These are phyloP conservation scores for Macquaria ambigua DNA, from an alignment of 2,113 vertebrate species.

Conservation along the genomic window DNA sequence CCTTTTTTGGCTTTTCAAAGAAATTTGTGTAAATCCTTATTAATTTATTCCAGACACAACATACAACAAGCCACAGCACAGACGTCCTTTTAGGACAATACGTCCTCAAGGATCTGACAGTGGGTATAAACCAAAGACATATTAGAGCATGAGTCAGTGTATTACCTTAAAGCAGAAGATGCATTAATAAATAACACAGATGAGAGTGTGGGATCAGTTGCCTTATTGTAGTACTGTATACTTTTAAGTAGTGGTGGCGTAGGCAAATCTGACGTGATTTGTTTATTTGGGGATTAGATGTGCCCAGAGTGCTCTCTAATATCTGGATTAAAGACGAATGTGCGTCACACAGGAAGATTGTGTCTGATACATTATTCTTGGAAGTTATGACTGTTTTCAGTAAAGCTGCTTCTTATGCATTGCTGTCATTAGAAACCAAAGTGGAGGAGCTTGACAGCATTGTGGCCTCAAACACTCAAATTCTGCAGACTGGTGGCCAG, in stretches of 20 bases:
- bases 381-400: slow-evolving; percentile 21
- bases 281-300: slow-evolving; percentile 65
- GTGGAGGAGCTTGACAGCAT: not conserved
- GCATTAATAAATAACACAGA: slow-evolving; percentile 49
- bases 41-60: slow-evolving; percentile 35
- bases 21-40: slow-evolving; percentile 37
- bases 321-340: slow-evolving; percentile 67
- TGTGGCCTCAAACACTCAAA: not conserved
- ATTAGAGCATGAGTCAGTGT: slow-evolving; percentile 50
- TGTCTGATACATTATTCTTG: slow-evolving; percentile 52
- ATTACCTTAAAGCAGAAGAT: slow-evolving; percentile 35
- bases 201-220: slow-evolving; percentile 26
- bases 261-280: slow-evolving; percentile 59
- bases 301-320: slow-evolving; percentile 52
- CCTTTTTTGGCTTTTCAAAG: slow-evolving; percentile 13
- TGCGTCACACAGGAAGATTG: slow-evolving; percentile 51
- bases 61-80: slow-evolving; percentile 1
- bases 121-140: slow-evolving; percentile 28
- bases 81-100: slow-evolving; percentile 33
- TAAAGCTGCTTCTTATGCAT: slow-evolving; percentile 18
- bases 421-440: not conserved
- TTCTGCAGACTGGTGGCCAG: not conserved
- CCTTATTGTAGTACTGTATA: slow-evolving; percentile 18
- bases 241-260: slow-evolving; percentile 52
- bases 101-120: slow-evolving; percentile 24